These are phyloP conservation scores for Andrena fulva DNA, from an alignment of 2,888 invertebrate genomes.

Conservation along the genomic window DNA sequence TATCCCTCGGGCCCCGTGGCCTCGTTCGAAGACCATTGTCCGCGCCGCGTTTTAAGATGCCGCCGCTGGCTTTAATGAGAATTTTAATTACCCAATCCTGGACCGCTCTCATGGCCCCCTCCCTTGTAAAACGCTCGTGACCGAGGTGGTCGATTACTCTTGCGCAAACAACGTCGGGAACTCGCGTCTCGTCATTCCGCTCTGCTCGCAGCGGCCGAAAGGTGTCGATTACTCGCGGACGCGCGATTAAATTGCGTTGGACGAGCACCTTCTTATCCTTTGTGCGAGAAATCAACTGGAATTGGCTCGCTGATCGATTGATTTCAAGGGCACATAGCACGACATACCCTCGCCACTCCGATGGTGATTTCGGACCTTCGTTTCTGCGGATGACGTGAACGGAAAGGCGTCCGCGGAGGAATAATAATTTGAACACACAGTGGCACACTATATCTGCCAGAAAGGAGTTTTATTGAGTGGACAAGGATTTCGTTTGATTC, in stretches of 20 bases:
- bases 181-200: constrained; percentile 44
- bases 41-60: constrained; percentile 73
- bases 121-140: constrained; percentile 59
- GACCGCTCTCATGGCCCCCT: constrained; percentile 26
- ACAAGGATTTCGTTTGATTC: too few species aligned
- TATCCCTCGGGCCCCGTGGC: constrained; percentile 50
- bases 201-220: constrained; percentile 16
- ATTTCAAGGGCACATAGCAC: constrained; percentile 9
- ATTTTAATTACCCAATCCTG: constrained; percentile 77
- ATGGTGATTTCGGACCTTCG: background rate
- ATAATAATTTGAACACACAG: too few species aligned
- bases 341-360: background rate
- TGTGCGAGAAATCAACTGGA: constrained; percentile 4
- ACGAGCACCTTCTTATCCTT: constrained; percentile 4
- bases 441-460: too few species aligned
- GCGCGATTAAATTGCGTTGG: constrained; percentile 35
- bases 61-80: constrained; percentile 74
- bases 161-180: constrained; percentile 57
- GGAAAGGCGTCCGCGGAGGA: background rate
- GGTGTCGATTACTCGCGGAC: constrained; percentile 34
- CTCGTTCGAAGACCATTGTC: constrained; percentile 71
- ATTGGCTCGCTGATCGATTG: constrained; percentile 29
- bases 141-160: constrained; percentile 55
- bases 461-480: too few species aligned
- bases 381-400: background rate